These are phyloP conservation scores for Iselma pallidipennis DNA, from an alignment of 2,888 invertebrate species.

Conservation along the genomic window DNA sequence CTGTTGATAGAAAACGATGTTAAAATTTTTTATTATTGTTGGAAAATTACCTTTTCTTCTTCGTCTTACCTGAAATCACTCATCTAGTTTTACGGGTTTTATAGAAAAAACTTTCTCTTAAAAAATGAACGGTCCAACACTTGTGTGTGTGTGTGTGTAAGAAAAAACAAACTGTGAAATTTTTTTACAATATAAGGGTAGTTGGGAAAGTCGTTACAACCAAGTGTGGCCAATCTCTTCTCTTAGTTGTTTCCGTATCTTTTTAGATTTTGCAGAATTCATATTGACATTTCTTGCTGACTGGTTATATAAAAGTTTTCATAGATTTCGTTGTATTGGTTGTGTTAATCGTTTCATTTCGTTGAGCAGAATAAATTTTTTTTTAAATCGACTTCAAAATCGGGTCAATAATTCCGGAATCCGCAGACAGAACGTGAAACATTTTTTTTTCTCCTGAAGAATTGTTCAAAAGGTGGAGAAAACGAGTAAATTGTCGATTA, in stretches of 20 bases:
- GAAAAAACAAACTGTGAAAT: conserved; percentile 30
- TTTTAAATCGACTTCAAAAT: too few relatives aligned
- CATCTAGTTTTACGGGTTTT: not conserved
- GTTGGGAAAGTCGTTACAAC: conserved; percentile 49
- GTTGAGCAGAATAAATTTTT: too few relatives aligned
- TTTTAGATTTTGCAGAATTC: conserved; percentile 25
- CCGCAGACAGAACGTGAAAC: conserved; percentile 34
- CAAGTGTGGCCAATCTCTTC: conserved; percentile 44
- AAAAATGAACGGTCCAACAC: conserved; percentile 15
- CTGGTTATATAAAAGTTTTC: not conserved
- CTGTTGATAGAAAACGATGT: too few relatives aligned
- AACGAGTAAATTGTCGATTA: not conserved
- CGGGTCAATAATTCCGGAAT: conserved; percentile 30
- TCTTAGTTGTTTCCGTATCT: conserved; percentile 36
- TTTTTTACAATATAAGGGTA: conserved; percentile 40
- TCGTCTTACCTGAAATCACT: not conserved
- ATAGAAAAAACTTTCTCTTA: conserved; percentile 18
- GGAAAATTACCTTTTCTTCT: not conserved
- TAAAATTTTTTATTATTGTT: not conserved
- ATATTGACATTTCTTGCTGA: conserved; percentile 4
- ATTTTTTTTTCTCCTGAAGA: too few relatives aligned
- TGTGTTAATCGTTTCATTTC: too few relatives aligned
- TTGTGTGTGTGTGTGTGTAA: too few relatives aligned
- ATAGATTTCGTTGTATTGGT: not conserved
- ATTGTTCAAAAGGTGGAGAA: not conserved